Evolutionary conservation across 2,113 vertebrate species (phyloP), one percentile per base, ranked within the genome.

Genomic region (Silurus meridionalis): DNA sequence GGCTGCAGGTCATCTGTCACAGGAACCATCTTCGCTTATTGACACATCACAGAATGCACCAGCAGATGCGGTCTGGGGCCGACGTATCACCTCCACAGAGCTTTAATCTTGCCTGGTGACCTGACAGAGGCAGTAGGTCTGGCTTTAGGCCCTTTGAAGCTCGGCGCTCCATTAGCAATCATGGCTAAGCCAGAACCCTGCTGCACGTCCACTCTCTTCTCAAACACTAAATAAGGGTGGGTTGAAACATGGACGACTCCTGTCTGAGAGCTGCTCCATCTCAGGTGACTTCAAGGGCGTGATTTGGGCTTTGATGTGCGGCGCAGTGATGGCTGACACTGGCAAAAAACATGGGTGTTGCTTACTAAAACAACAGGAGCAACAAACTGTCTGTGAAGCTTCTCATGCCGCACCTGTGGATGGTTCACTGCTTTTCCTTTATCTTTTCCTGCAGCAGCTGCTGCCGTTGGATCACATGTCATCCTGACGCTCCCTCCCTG

Each of bases 311-410:
- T 91, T 91, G 90, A 91, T 88, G 88, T 69, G 8, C 25, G 46
- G 84, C 13, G 63, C 60, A 72, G 88, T 82, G 88, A 87, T 74
- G 88, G 88, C 85, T 86, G 83, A 89, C 84, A 71, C 80, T 71
- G 84, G 83, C 83, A 79, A 83, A 77, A 89, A 91, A 90, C 90
- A 86, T 10, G 72, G 57, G 85, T 80, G 78, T 83, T 89, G 86
- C 90, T 91, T 84, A 87, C 88, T 74, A 86, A 88, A 91, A 90
- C 89, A 91, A 90, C 85, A 90, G 84, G 86, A 75, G 63, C 69
- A 89, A 89, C 83, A 87, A 88, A 88, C 82, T 84, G 84, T 86
- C 84, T 90, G 82, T 82, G 82, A 86, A 84, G 86, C 84, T 50
- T 86, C 80, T 87, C 80, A 23, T n/a, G 21, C 74, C 15, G 85